Conservation (phyloP, 2,888 invertebrate species). For the Cataglyphis altisquamis region DNA sequence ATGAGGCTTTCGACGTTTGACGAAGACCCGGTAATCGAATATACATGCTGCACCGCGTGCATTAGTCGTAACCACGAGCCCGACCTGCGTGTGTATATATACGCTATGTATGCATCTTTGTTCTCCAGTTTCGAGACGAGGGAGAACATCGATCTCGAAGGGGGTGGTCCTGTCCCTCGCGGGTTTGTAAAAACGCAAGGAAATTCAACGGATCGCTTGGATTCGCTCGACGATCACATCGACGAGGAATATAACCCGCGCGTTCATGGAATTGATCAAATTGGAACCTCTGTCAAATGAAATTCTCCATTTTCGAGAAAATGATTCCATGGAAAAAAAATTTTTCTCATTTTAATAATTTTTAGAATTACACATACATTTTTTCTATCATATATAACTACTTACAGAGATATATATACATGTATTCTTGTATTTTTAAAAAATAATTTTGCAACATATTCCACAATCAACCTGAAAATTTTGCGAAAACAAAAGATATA, state of each 20-base stretch:
- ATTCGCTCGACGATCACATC: slow-evolving; percentile 26
- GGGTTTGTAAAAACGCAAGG: slow-evolving; percentile 42
- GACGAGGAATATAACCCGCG: slow-evolving; percentile 25
- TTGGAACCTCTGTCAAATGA: neutral
- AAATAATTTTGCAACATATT: neutral
- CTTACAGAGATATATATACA: neutral
- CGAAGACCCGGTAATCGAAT: slow-evolving; percentile 79
- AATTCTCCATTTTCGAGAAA: neutral
- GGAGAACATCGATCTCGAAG: slow-evolving; percentile 61
- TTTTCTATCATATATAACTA: neutral
- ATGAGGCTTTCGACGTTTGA: slow-evolving; percentile 82
- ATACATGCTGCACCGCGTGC: slow-evolving; percentile 63
- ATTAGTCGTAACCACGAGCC: slow-evolving; percentile 60
- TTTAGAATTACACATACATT: neutral
- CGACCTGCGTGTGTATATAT: slow-evolving; percentile 28
- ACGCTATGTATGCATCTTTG: slow-evolving; percentile 33
- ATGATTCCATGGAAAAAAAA: neutral
- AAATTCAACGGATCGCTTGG: slow-evolving; percentile 19
- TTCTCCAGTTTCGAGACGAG: slow-evolving; percentile 35
- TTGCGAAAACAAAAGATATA: neutral
- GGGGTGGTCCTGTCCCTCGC: slow-evolving; percentile 52
- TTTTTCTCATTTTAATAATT: neutral
- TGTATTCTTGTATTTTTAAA: neutral
- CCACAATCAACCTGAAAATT: neutral
- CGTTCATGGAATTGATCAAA: slow-evolving; percentile 18